phyloP scores from a whole-genome alignment of 1,140 invertebrate genomes.

The Neocloeon triangulifer region DNA sequence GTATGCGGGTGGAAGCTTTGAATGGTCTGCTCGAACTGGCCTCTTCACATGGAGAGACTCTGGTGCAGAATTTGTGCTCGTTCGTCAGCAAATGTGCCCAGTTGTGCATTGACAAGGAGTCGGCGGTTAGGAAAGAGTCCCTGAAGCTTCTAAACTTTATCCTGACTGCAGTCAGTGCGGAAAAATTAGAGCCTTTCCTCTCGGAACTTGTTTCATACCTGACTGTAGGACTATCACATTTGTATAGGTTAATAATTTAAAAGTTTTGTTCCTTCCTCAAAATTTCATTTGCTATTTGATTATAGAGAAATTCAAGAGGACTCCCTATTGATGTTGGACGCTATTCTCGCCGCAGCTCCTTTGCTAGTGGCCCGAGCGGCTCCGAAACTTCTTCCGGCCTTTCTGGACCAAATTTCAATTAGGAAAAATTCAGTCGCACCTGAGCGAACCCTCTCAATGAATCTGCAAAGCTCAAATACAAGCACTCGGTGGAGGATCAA shows the following conservation, averaged over 20 bases:
- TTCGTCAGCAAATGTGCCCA: too few relatives aligned
- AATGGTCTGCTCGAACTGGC: slow-evolving; percentile 47
- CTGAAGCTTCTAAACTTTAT: slow-evolving; percentile 41
- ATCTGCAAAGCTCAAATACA: slow-evolving; percentile 38
- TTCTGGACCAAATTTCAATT: slow-evolving; percentile 52
- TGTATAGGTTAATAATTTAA: slow-evolving; percentile 1
- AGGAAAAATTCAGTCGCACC: slow-evolving; percentile 32
- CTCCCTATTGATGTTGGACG: slow-evolving; percentile 49
- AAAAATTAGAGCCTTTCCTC: slow-evolving; percentile 6
- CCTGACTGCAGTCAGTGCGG: slow-evolving; percentile 26
- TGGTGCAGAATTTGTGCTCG: slow-evolving; percentile 41
- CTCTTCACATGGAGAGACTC: slow-evolving; percentile 31
- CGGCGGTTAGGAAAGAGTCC: slow-evolving; percentile 36
- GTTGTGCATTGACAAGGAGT: slow-evolving; percentile 54
- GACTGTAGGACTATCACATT: too few relatives aligned
- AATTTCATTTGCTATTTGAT: slow-evolving; percentile 5
- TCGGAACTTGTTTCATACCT: too few relatives aligned
- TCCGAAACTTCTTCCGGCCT: slow-evolving; percentile 45
- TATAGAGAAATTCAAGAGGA: slow-evolving; percentile 53
- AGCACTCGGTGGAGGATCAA: slow-evolving; percentile 51
- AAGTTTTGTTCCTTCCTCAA: slow-evolving; percentile 3
- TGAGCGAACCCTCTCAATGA: slow-evolving; percentile 33
- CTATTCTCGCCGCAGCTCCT: slow-evolving; percentile 33
- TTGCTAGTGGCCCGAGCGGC: slow-evolving; percentile 33
- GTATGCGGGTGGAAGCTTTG: slow-evolving; percentile 40